Evolutionary conservation across 2,888 invertebrate genomes (phyloP), one percentile per base, ranked within the genome.

Genomic region (Myathropa florea): DNA sequence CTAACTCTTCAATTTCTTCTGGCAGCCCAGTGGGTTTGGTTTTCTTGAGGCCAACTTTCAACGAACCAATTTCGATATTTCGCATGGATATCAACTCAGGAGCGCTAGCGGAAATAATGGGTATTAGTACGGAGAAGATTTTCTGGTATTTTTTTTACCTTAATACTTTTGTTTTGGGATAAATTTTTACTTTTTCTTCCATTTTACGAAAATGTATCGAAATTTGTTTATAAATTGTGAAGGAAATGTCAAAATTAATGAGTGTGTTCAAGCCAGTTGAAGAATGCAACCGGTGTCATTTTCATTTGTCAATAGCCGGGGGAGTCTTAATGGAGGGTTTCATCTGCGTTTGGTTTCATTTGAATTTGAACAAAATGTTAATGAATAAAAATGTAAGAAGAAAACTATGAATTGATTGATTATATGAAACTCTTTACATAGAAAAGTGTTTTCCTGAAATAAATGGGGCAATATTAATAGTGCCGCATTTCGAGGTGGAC

Each of bases 21-120:
- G 64, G 57, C 2, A 82, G 89, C 26, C 88, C 89, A 55, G 88
- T 88, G 2, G 89, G 82, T n/a, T 72, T 78, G 0, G 90, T 90
- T 6, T 91, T 90, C 59, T 92, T 92, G 0, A 90, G 84, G 0
- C 92, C 92, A 6, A 75, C 70, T 53, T 88, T 78, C 10, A 88
- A 18, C 0, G 88, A 36, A n/a, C 89, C 82, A 9, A 89, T 71
- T 39, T 90, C 89, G 7, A 82, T 73, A 82, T 90, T 90, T 1
- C 91, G 90, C 60, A 88, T 87, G 0, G 73, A 73, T 4, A 90
- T 89, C 0, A 91, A 83, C 24, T 91, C 90, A 21, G 80, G 21
- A 18, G 90, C 88, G 73, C 91, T 91, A 3, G 1, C 12, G 14
- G 10, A 0, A 83, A 78, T 30, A 21, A 33, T 26, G 10, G 10